phyloP scores from a whole-genome alignment of 2,888 invertebrate species.

The Eilema caniola region DNA sequence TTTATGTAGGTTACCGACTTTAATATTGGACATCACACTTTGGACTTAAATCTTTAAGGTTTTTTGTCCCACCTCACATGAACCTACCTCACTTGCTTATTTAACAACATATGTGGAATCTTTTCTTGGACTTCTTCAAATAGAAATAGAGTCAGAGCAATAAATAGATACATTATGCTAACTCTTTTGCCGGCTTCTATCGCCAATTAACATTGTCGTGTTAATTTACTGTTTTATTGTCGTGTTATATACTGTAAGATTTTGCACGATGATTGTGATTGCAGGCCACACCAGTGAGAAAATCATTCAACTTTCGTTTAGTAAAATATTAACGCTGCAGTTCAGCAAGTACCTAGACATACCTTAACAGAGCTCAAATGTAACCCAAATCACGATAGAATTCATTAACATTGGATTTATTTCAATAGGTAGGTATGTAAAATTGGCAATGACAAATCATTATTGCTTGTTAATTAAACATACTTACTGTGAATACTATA shows the following conservation, averaged over 20 bases:
- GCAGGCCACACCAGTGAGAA: not conserved
- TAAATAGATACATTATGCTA: not conserved
- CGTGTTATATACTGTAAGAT: no score
- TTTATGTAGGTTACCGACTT: not conserved
- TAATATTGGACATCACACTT: not conserved
- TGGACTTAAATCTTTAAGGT: not conserved
- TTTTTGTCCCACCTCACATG: not conserved
- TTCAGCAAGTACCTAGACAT: not conserved
- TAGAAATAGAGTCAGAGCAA: not conserved
- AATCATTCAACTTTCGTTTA: no score
- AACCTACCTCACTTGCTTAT: not conserved
- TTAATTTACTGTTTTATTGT: not conserved
- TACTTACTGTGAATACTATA: slow-evolving; percentile 60
- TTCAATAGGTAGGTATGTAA: not conserved
- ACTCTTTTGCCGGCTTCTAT: not conserved
- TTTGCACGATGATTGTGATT: no score
- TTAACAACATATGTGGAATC: not conserved
- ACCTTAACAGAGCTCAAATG: not conserved
- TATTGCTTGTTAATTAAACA: not conserved
- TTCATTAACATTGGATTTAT: not conserved
- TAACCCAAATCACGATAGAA: not conserved
- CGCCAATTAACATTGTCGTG: not conserved
- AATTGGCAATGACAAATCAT: not conserved
- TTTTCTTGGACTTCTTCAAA: not conserved
- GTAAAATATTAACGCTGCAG: no score